Conservation (phyloP, 2,797 vertebrate species). For the Amblyopsis hoosieri region DNA sequence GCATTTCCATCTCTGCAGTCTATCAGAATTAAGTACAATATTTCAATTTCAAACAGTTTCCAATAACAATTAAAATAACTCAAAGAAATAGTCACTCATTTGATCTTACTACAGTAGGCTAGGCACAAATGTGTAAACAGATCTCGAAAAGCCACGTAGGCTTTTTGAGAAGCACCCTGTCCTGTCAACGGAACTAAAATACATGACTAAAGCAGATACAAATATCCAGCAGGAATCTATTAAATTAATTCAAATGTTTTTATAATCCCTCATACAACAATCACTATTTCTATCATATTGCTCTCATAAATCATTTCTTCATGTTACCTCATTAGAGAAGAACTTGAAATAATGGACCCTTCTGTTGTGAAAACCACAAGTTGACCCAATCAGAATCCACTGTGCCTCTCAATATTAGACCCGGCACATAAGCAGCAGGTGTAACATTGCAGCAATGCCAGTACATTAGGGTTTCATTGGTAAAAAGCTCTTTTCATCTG, state of each 20-base stretch:
- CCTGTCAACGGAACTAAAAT: no score
- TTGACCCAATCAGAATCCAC: conserved; percentile 26
- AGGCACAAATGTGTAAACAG: background rate
- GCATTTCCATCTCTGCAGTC: background rate
- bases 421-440: background rate
- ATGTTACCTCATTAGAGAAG: conserved; percentile 21
- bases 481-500: conserved; percentile 24
- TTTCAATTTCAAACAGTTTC: background rate
- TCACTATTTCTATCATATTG: background rate
- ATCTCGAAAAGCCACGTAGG: background rate
- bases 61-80: background rate
- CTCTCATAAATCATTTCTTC: conserved; percentile 4
- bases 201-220: background rate
- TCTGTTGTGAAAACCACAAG: conserved; percentile 21
- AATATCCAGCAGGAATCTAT: no score
- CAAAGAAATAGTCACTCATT: background rate
- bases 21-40: background rate
- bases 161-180: background rate
- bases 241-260: background rate
- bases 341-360: conserved; percentile 21
- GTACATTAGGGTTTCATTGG: conserved; percentile 36
- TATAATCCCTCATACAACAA: background rate
- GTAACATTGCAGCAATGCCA: conserved; percentile 10
- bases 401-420: conserved; percentile 31
- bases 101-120: background rate